Conservation (phyloP, 2,888 invertebrate genomes). For the Leptinotarsa haldemani region DNA sequence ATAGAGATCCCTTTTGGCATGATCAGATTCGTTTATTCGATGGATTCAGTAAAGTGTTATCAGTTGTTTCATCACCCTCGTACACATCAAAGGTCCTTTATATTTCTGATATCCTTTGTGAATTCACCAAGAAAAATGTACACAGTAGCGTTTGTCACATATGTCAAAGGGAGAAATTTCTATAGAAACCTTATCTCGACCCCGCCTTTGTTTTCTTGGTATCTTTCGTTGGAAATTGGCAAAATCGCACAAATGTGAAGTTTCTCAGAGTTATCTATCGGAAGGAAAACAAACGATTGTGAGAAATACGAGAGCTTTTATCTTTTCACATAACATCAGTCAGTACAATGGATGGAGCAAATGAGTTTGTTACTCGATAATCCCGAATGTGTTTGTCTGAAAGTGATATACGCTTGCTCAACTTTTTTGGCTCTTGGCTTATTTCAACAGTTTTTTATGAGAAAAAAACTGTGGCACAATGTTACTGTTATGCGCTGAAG, state of each 20-base stretch:
- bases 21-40: too few relatives aligned
- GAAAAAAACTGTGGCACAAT: too few relatives aligned
- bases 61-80: not conserved
- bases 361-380: not conserved
- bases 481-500: too few relatives aligned
- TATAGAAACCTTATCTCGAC: not conserved
- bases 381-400: too few relatives aligned
- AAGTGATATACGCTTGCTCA: not conserved
- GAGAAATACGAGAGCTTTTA: slow-evolving; percentile 1
- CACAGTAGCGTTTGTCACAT: not conserved
- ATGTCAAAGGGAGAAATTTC: slow-evolving; percentile 11
- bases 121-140: not conserved
- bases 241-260: not conserved
- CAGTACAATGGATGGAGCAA: not conserved
- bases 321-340: not conserved
- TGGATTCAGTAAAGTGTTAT: too few relatives aligned
- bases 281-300: not conserved
- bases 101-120: not conserved
- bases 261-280: slow-evolving; percentile 14
- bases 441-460: not conserved
- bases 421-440: not conserved
- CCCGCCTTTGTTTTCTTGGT: slow-evolving; percentile 1
- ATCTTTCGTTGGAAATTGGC: slow-evolving; percentile 1
- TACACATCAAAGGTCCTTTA: not conserved
- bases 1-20: too few relatives aligned